These are phyloP conservation scores for Crotalus tigris DNA, from an alignment of 2,113 vertebrate genomes.

Conservation along the genomic window DNA sequence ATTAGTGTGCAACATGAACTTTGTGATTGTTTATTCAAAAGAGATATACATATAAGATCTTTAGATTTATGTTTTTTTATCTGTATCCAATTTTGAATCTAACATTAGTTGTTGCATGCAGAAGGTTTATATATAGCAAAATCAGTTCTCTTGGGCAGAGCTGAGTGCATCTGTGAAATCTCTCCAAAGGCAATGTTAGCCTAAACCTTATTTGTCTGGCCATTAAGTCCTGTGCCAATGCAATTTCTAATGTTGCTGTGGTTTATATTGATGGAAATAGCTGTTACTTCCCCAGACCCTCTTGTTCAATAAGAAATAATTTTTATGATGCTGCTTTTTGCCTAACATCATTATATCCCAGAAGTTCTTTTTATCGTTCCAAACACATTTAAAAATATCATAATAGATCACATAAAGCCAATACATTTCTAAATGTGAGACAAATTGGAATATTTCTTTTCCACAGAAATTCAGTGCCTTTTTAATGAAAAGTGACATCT, in stretches of 20 bases:
- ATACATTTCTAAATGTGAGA: slow-evolving; percentile 36
- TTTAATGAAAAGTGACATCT: slow-evolving; percentile 30
- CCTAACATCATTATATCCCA: slow-evolving; percentile 27
- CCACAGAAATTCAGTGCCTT: slow-evolving; percentile 19
- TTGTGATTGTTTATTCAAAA: not conserved
- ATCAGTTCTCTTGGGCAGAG: not conserved
- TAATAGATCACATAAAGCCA: slow-evolving; percentile 19
- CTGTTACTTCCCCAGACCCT: slow-evolving; percentile 7
- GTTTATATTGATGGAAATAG: slow-evolving; percentile 47
- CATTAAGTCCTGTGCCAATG: slow-evolving; percentile 12
- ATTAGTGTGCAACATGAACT: not conserved
- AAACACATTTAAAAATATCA: slow-evolving; percentile 29
- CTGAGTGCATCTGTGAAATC: slow-evolving; percentile 23
- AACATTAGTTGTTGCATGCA: not conserved
- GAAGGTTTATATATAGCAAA: not conserved
- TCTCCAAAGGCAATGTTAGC: slow-evolving; percentile 25
- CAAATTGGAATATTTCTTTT: slow-evolving; percentile 14
- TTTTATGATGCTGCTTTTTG: slow-evolving; percentile 24
- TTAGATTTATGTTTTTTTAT: not conserved
- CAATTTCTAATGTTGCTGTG: slow-evolving; percentile 32
- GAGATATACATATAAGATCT: not conserved
- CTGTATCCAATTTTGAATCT: not conserved
- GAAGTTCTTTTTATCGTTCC: slow-evolving; percentile 24
- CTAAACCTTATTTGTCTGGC: slow-evolving; percentile 18
- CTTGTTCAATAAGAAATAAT: slow-evolving; percentile 35